Evolutionary conservation across 1,140 invertebrate genomes (phyloP).

Genomic region (Musca vetustissima): DNA sequence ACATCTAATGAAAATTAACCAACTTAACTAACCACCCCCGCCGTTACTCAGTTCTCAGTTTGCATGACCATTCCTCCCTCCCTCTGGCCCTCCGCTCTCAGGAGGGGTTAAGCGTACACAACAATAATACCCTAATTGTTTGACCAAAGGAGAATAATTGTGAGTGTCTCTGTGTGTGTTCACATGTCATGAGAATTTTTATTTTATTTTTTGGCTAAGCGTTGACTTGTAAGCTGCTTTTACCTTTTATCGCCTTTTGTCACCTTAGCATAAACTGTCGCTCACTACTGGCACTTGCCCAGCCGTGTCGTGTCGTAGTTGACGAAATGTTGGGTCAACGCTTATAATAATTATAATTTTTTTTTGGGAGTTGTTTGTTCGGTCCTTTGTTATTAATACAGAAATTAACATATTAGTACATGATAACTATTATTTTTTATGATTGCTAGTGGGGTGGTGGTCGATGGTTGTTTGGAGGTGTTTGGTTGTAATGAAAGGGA

Average conservation of each 20-base stretch:
- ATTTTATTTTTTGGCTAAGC: neutral
- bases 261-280: neutral
- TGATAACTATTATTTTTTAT: constrained; percentile 20
- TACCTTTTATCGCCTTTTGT: constrained; percentile 18
- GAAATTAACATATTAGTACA: constrained; percentile 23
- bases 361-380: neutral
- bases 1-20: constrained; percentile 22
- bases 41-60: neutral
- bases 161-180: no score
- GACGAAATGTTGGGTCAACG: no score
- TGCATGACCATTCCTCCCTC: no score
- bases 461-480: no score
- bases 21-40: neutral
- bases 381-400: constrained; percentile 4
- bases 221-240: constrained; percentile 20
- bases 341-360: neutral
- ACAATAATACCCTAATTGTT: no score
- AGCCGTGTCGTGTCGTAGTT: no score
- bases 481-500: no score
- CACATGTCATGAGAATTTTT: no score
- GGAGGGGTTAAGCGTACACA: no score
- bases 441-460: constrained; percentile 3
- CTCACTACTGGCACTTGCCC: no score
- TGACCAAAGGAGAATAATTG: no score
- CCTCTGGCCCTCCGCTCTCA: no score